phyloP scores from a whole-genome alignment of 2,888 invertebrate genomes.

The Volucella inflata region DNA sequence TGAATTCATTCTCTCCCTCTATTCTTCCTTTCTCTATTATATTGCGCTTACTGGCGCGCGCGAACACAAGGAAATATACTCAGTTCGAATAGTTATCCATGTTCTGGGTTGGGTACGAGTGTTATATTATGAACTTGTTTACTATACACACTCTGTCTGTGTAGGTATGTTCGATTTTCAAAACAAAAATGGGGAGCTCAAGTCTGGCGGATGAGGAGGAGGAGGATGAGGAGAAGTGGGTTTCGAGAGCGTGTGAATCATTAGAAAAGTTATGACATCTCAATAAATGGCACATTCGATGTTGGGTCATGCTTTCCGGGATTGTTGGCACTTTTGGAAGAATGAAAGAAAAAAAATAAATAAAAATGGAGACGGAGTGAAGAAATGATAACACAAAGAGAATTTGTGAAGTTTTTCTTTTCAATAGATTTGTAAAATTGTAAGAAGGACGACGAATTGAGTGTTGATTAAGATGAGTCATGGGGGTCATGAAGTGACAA shows the following conservation, averaged over 20 bases:
- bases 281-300: conserved; percentile 74
- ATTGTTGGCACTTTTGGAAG: conserved; percentile 27
- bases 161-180: conserved; percentile 32
- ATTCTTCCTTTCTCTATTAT: conserved; percentile 41
- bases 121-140: conserved; percentile 61
- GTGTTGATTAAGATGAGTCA: conserved; percentile 75
- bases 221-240: conserved; percentile 43
- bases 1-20: conserved; percentile 52
- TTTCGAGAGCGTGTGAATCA: conserved; percentile 75
- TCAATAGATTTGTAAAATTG: conserved; percentile 62
- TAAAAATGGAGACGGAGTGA: not conserved
- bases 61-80: conserved; percentile 55
- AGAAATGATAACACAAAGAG: conserved; percentile 49
- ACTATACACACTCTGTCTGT: conserved; percentile 26
- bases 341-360: conserved; percentile 25
- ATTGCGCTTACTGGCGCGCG: conserved; percentile 70
- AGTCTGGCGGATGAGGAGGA: not conserved
- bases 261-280: conserved; percentile 76
- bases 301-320: conserved; percentile 67
- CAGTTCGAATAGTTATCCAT: conserved; percentile 31
- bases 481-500: conserved; percentile 69
- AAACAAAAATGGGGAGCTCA: conserved; percentile 24
- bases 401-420: not conserved
- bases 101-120: not conserved
- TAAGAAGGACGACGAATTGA: conserved; percentile 59